Conservation (phyloP, 2,888 invertebrate species). For the Nebria brevicollis region DNA sequence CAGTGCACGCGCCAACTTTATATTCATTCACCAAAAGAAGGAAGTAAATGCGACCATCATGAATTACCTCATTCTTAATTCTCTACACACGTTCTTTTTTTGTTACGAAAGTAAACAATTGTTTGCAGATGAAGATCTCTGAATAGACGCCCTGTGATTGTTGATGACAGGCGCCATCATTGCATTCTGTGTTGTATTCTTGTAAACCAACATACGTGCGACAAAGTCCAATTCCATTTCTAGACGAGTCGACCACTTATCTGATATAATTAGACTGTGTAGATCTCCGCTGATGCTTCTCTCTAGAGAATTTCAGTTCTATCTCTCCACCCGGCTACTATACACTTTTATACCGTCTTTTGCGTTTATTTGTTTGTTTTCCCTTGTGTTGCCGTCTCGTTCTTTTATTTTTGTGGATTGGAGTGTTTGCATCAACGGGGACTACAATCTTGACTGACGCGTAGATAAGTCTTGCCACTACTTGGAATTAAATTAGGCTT, state of each 20-base stretch:
- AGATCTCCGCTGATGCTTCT: conserved; percentile 27
- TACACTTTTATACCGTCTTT: conserved; percentile 3
- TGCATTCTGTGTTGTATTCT: conserved; percentile 4
- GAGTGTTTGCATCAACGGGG: not conserved
- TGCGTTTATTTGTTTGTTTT: conserved; percentile 5
- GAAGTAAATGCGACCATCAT: conserved; percentile 15
- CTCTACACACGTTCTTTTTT: conserved; percentile 22
- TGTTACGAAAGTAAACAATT: conserved; percentile 34
- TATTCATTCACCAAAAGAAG: conserved; percentile 12
- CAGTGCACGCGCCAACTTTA: conserved; percentile 4
- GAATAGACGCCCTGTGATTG: conserved; percentile 23
- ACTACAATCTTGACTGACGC: not conserved
- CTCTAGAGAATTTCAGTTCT: not conserved
- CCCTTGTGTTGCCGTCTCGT: not conserved
- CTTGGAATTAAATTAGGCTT: not conserved
- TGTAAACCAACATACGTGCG: not conserved
- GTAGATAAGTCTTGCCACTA: not conserved
- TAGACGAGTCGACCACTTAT: conserved; percentile 33
- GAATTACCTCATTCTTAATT: not conserved
- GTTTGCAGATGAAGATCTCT: conserved; percentile 36
- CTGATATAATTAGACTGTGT: conserved; percentile 42
- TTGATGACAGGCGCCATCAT: conserved; percentile 23
- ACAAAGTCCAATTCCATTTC: not conserved
- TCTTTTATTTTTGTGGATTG: not conserved
- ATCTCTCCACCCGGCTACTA: not conserved